Evolutionary conservation across 1,140 invertebrate species (phyloP), one percentile per base, ranked within the genome.

Genomic region (Conopomorpha cramerella): DNA sequence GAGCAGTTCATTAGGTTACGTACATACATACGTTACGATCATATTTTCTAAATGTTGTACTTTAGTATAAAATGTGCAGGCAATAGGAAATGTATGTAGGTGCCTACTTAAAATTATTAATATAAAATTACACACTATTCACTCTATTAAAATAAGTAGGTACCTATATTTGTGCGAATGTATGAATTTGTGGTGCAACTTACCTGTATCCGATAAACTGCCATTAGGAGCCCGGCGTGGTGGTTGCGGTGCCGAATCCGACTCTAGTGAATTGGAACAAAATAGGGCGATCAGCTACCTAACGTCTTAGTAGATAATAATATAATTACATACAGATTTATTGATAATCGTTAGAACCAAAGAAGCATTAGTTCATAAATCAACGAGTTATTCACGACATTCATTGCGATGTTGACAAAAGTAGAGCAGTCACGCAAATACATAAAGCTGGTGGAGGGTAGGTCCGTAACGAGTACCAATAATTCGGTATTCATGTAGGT

Each of bases 161-260:
- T n/a, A n/a, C n/a, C n/a, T n/a, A n/a, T n/a, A 29, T n/a, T 15
- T 30, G 14, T 30, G 29, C n/a, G 8, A 15, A 15, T 16, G 14
- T n/a, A 16, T 16, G 17, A 6, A 31, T 16, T 18, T 16, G 18
- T 18, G 14, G 10, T 43, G 31, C 36, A 50, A 58, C 77, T 80
- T 82, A 81, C 83, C 83, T 83, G 81, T 78, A 41, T 78, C 70
- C 38, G 73, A 81, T 57, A 79, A 80, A 71, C 77, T 81, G 78
- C 78, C 77, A 60, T 72, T 76, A 54, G 80, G 71, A 49, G 81
- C 76, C 62, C 81, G 80, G 71, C 84, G 82, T 32, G 84, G 84
- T 48, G 84, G 84, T 55, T 81, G 81, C 38, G 84, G 85, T 54
- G 81, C 81, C 55, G 80, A 80, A 66, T 82, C 81, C 64, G 80